Percentiles rank a stretch among this genome's conserved stretches.
Conservation (phyloP, 2,888 invertebrate genomes). For the Falcaria lacertinaria region DNA sequence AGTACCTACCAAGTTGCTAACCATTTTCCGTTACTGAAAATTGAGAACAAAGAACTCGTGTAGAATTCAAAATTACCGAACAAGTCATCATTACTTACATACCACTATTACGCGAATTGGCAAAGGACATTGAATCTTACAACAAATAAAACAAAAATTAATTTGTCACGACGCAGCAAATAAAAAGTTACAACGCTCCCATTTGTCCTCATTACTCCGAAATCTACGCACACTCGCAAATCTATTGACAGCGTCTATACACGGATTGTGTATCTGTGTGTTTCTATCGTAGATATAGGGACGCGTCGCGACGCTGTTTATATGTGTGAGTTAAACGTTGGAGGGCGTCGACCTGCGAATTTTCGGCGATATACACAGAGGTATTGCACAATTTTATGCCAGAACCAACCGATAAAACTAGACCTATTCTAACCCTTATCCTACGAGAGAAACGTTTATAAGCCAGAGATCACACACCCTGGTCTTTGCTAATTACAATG, state of each 20-base stretch:
- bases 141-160: constrained; percentile 10
- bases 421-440: neutral
- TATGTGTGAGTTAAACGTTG: constrained; percentile 31
- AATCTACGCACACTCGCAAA: constrained; percentile 14
- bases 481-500: no score
- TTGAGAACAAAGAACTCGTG: neutral
- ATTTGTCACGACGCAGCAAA: constrained; percentile 20
- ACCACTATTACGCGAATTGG: neutral
- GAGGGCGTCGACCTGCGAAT: constrained; percentile 44
- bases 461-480: no score
- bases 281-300: constrained; percentile 27
- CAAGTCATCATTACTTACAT: neutral
- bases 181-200: constrained; percentile 32
- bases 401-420: neutral
- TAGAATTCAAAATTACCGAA: no score
- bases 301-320: constrained; percentile 31
- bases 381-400: constrained; percentile 45
- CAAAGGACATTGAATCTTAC: neutral
- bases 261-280: constrained; percentile 25
- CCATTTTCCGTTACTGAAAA: neutral
- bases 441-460: no score
- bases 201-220: constrained; percentile 41
- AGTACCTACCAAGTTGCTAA: neutral
- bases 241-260: constrained; percentile 22
- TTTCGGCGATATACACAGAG: constrained; percentile 37